Percentiles rank a stretch among this genome's conserved stretches.
phyloP scores from a whole-genome alignment of 2,797 vertebrate genomes.

The Pipistrellus pygmaeus region DNA sequence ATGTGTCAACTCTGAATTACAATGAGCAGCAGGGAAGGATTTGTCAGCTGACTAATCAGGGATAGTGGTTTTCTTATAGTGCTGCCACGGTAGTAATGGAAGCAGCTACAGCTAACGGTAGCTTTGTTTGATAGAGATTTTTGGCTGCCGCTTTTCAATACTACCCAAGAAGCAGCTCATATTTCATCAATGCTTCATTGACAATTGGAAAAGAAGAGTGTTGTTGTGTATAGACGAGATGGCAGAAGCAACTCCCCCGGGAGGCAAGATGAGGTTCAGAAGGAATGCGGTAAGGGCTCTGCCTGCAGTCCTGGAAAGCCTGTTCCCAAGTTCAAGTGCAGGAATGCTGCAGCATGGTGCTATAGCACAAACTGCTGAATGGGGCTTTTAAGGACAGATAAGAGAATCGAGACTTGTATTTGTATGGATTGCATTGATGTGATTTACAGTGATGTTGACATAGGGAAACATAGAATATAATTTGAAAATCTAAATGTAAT shows the following conservation, averaged over 20 bases:
- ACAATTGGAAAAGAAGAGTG: constrained; percentile 75
- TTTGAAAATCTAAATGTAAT: constrained; percentile 55
- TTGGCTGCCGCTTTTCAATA: constrained; percentile 74
- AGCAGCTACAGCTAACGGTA: constrained; percentile 66
- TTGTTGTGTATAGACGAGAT: constrained; percentile 82
- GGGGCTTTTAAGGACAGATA: constrained; percentile 66
- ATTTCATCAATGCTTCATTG: constrained; percentile 80
- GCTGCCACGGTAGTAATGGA: constrained; percentile 75
- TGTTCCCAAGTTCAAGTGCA: constrained; percentile 86
- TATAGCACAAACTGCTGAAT: constrained; percentile 87
- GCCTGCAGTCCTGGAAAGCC: constrained; percentile 82
- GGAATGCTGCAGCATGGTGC: constrained; percentile 76
- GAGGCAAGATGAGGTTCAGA: constrained; percentile 89
- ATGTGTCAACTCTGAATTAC: constrained; percentile 80
- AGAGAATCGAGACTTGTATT: constrained; percentile 63
- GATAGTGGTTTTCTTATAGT: constrained; percentile 63
- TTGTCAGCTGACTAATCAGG: constrained; percentile 79
- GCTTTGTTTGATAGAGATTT: constrained; percentile 78
- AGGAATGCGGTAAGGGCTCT: constrained; percentile 92
- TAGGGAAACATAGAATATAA: constrained; percentile 35
- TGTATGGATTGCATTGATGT: constrained; percentile 52
- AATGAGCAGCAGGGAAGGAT: constrained; percentile 76
- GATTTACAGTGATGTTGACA: constrained; percentile 14
- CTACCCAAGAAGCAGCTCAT: constrained; percentile 77
- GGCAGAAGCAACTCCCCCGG: constrained; percentile 90